These are phyloP conservation scores for Chauna torquata DNA, from an alignment of 2,113 vertebrate species.

Conservation along the genomic window DNA sequence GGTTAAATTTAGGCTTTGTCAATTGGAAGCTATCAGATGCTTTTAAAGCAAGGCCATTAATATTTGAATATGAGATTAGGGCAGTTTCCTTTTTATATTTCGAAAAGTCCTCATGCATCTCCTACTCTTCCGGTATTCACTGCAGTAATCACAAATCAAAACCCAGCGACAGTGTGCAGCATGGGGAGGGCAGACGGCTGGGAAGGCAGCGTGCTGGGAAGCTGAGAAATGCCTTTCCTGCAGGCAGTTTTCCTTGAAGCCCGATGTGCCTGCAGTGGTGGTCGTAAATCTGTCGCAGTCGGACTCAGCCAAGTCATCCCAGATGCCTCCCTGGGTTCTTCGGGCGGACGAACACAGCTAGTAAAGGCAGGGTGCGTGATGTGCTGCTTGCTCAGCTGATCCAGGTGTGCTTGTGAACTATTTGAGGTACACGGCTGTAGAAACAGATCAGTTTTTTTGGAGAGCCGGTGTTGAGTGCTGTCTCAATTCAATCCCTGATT, in stretches of 20 bases:
- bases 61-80: slow-evolving; percentile 19
- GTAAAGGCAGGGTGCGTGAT: neutral
- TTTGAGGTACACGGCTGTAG: neutral
- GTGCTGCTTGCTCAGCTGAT: neutral
- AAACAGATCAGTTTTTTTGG: neutral
- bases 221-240: neutral
- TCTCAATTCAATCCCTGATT: neutral
- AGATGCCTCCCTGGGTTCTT: neutral
- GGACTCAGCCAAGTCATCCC: neutral
- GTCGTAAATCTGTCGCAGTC: neutral
- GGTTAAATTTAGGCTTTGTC: slow-evolving; percentile 44
- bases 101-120: neutral
- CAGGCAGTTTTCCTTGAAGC: neutral
- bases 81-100: slow-evolving; percentile 2
- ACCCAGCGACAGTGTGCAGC: accelerated
- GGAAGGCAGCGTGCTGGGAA: neutral
- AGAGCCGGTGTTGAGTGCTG: neutral
- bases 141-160: neutral
- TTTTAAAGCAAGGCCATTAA: slow-evolving; percentile 51
- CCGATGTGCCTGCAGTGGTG: accelerated
- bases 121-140: neutral
- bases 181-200: neutral
- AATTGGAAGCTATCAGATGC: slow-evolving; percentile 9
- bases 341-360: accelerated
- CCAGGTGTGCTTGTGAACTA: neutral